Conservation (phyloP, 2,797 vertebrate species). For the Coregonus sp. region DNA sequence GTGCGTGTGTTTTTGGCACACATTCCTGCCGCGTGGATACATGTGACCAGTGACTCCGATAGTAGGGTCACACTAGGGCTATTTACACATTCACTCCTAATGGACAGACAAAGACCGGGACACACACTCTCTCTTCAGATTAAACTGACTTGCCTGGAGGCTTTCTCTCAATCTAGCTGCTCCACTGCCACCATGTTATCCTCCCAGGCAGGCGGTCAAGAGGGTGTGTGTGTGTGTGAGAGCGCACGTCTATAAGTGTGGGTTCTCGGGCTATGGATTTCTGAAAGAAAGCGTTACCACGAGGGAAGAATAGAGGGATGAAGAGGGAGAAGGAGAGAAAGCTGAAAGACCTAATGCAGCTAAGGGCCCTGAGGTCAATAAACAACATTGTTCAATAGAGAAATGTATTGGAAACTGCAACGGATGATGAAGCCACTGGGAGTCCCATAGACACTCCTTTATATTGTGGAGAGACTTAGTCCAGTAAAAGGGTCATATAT, state of each 20-base stretch:
- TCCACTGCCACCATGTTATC: background rate
- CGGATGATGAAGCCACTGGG: background rate
- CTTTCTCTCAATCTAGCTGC: background rate
- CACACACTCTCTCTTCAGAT: background rate
- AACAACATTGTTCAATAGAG: background rate
- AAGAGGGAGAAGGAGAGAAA: background rate
- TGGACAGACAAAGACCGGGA: background rate
- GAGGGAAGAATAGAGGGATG: background rate
- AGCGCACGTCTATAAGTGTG: background rate
- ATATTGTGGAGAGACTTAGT: no score
- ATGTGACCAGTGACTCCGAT: background rate
- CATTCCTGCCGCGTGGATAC: background rate
- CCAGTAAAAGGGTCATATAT: no score
- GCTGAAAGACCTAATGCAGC: background rate
- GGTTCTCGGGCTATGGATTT: background rate
- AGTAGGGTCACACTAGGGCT: background rate
- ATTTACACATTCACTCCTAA: background rate
- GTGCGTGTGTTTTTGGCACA: background rate
- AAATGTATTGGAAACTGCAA: background rate
- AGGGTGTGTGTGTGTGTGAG: background rate
- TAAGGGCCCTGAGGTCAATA: background rate
- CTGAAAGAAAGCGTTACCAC: background rate
- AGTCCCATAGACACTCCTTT: background rate
- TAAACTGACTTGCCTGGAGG: background rate
- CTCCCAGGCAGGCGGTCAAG: background rate